Base-by-base conservation (phyloP, 2,888 invertebrate genomes). In the Vesta saturnalis region DNA sequence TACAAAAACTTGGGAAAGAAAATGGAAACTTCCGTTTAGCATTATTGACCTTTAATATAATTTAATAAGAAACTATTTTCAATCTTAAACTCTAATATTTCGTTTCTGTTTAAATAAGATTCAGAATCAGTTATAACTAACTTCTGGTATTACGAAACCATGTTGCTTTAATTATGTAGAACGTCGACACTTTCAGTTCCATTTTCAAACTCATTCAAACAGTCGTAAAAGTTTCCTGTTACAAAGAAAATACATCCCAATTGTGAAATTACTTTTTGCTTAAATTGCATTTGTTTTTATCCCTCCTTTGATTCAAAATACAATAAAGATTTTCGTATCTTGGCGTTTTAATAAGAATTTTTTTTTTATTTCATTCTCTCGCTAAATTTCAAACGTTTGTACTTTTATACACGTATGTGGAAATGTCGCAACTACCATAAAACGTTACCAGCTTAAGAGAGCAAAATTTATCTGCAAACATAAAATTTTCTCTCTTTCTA, bases 101-200 rank as follows among this genome's bases (percentile, higher is more conserved):
- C 21, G 19, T 52, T 19, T 52, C 52, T 52, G 19, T 52, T 52
- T 52, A 52, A 52, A 52, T 52, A 52, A 52, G 19, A 14, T 43
- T 52, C n/a, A 10, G 52, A 52, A 19, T 52, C 21, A 19, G 52
- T 52, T 52, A 52, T 52, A 52, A 52, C 19, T 52, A 52, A 52
- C 19, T 52, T 52, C 52, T 52, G 52, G 52, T 52, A 52, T 52
- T 52, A 52, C 19, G 52, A 52, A 52, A 52, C 52, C 52, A 52
- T 52, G 52, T 52, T 52, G 39, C 52, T 52, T 52, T 52, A 52
- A 52, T 52, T 52, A 52, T 52, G 52, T 52, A 52, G 52, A 52
- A 52, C 52, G 52, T 52, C 52, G 52, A 52, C 52, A 52, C 52
- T 52, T 52, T 52, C 52, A 52, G 52, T 52, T 52, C 52, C 52